Evolutionary conservation across 2,113 vertebrate species (phyloP).

Genomic region (Xyrauchen texanus): DNA sequence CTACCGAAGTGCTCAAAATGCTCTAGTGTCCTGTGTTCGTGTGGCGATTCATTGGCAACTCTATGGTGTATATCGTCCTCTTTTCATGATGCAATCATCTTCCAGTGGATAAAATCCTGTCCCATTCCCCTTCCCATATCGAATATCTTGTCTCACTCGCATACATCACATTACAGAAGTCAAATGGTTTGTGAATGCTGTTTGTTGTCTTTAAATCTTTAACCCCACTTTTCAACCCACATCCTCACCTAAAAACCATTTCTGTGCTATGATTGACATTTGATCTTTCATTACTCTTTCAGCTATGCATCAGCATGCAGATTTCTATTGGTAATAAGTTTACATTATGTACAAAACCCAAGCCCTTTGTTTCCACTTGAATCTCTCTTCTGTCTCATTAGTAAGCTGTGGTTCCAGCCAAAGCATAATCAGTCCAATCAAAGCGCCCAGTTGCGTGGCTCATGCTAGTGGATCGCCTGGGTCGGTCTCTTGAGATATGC

Average conservation of each 20-base stretch:
- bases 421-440: slow-evolving; percentile 19
- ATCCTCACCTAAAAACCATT: neutral
- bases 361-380: slow-evolving; percentile 6
- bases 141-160: too few relatives aligned
- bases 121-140: too few relatives aligned
- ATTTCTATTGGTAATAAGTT: slow-evolving; percentile 66
- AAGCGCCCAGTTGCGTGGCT: neutral
- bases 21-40: too few relatives aligned
- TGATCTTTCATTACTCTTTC: slow-evolving; percentile 5
- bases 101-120: too few relatives aligned
- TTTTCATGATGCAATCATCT: too few relatives aligned
- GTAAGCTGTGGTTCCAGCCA: slow-evolving; percentile 27
- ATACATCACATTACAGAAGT: too few relatives aligned
- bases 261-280: neutral
- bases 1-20: too few relatives aligned
- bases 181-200: too few relatives aligned
- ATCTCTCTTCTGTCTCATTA: slow-evolving; percentile 42
- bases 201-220: too few relatives aligned
- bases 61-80: too few relatives aligned
- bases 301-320: slow-evolving; percentile 73
- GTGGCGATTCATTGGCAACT: too few relatives aligned
- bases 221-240: too few relatives aligned
- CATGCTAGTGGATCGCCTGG: slow-evolving; percentile 36
- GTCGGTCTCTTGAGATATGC: slow-evolving; percentile 21
- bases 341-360: slow-evolving; percentile 72